Evolutionary conservation across 2,113 vertebrate species (phyloP).

Genomic region (Puma concolor): DNA sequence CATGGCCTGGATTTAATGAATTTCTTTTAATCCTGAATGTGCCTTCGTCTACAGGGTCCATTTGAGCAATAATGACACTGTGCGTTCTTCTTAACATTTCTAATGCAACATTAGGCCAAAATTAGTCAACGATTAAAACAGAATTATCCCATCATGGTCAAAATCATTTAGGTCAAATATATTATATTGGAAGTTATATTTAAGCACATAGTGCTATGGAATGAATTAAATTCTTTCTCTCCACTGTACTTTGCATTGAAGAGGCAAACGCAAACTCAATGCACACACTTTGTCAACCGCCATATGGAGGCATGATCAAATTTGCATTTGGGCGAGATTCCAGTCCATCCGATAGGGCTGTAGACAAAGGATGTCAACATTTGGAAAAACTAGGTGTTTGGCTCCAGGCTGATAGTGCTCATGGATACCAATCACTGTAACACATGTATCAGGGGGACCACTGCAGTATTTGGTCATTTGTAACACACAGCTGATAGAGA

Average conservation of each 20-base stretch:
- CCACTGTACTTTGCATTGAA: background rate
- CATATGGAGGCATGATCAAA: background rate
- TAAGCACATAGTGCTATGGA: background rate
- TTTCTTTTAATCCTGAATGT: background rate
- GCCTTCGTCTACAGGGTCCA: background rate
- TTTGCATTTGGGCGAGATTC: background rate
- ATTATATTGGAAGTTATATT: background rate
- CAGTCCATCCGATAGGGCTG: background rate
- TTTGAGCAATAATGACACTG: background rate
- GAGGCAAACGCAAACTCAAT: background rate
- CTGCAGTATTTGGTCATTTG: background rate
- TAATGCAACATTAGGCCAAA: background rate
- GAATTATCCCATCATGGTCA: background rate
- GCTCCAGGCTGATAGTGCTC: background rate
- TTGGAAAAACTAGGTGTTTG: background rate
- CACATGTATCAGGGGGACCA: background rate
- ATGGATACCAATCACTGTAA: background rate
- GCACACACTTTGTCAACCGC: background rate
- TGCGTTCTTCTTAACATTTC: background rate
- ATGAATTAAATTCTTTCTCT: conserved; percentile 6
- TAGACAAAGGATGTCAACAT: background rate
- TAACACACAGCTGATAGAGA: background rate
- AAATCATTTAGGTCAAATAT: background rate
- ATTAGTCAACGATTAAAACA: background rate
- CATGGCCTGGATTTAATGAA: background rate